Base-by-base conservation (phyloP, 1,140 invertebrate genomes). In the Bombus turneri region DNA sequence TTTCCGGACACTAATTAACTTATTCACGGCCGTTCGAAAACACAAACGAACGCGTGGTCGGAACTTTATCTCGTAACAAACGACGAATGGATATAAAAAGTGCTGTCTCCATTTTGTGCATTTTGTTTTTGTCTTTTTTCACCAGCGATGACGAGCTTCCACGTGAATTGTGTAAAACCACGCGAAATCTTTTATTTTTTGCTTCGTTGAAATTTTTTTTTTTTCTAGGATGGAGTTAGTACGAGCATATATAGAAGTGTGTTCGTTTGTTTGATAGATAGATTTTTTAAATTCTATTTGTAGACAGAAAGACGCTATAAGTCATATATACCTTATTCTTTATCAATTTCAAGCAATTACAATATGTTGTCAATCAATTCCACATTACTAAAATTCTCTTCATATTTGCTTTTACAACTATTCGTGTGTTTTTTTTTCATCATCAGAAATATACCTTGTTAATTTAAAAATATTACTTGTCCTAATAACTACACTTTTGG, bases 1-100 rank as follows among this genome's bases (percentile, higher is more conserved):
- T 57, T 9, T 31, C 39, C 57, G 18, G 15, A 34, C 66, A 59
- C 28, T 82, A 82, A 75, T 81, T 86, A 82, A 86, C 84, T 85
- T 85, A 85, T 85, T 81, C 62, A 59, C 43, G 69, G 25, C 41
- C 34, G n/a, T 43, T 68, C 84, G 84, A 39, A 72, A 68, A 74
- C 53, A 81, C 68, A 81, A 79, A 80, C 83, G 68, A 72, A 43
- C n/a, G 34, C 28, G 31, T 6, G 64, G 10, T 31, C 10, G n/a
- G 22, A 39, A 43, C 39, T 76, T 76, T 64, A 53, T 83, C 81
- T 12, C n/a, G 39, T 3, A 62, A 62, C 59, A n/a, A 39, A n/a
- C 71, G 31, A 3, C 34, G 25, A 47, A 69, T 28, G 64, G 34
- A 57, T 47, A 34, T 39, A 47, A 69, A 77, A 59, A 47, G 31